Evolutionary conservation across 1,140 invertebrate genomes (phyloP), one percentile per base, ranked within the genome.

Genomic region (Solen grandis): DNA sequence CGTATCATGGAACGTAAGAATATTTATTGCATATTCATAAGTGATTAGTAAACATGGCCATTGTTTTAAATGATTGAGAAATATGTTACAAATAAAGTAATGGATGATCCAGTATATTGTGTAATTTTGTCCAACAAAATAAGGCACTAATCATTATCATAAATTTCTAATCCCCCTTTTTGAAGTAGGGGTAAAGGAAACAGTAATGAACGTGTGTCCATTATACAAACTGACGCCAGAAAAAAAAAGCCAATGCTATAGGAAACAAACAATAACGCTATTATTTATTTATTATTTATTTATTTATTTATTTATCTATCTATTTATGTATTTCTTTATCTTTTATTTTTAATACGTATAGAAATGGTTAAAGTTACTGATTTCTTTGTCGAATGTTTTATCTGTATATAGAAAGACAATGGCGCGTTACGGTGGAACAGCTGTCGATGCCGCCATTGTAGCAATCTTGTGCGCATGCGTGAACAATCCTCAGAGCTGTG

Each of bases 401-500:
- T 65, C 65, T 63, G 22, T 54, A 69, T 84, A 16, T 73, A 88
- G 88, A 10, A 69, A 86, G 13, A 85, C 84, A 8, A 77, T 89
- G 69, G 70, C 63, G 0, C 92, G 93, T 0, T 33, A 83, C 68
- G 95, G 96, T 88, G 97, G 97, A 0, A 96, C 95, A 66, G 96
- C 96, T 0, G 95, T 97, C 31, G 97, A 98, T 89, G 95, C 96
- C 0, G 94, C 96, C 0, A 94, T 98, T 46, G 95, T 96, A 0
- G 92, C 96, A 0, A 91, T 97, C 84, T 94, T 98, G 70, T 98
- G 97, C 93, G 96, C 96, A 86, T 96, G 97, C 0, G 93, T 98
- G 0, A 92, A 96, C 16, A 96, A 96, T 86, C 93, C 95, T 84
- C 96, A 97, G 85, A 97, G 96, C 87, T 95, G 96, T 94, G 97